A percentile compares a stretch with the other conserved stretches of the same genome.
phyloP scores from a whole-genome alignment of 1,140 invertebrate species.

The Cephus cinctus region DNA sequence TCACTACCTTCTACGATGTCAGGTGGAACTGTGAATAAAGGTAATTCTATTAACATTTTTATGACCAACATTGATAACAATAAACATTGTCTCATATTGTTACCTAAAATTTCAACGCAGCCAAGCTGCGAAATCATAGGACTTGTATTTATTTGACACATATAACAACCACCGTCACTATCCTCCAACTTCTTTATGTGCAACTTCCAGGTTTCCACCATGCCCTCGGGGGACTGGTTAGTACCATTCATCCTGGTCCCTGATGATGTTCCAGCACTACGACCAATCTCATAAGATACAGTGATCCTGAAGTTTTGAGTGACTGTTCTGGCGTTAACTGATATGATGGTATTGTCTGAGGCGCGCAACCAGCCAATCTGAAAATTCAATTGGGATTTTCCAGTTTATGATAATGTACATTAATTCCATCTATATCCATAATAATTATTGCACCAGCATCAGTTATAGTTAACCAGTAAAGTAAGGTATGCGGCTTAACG shows the following conservation, averaged over 20 bases:
- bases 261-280: slow-evolving; percentile 65
- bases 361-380: slow-evolving; percentile 91
- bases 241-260: slow-evolving; percentile 63
- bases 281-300: slow-evolving; percentile 76
- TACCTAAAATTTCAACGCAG: slow-evolving; percentile 72
- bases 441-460: no score
- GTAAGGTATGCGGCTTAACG: no score
- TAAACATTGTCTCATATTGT: no score
- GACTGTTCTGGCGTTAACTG: slow-evolving; percentile 81
- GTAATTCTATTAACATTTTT: slow-evolving; percentile 3
- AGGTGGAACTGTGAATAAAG: slow-evolving; percentile 63
- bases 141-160: slow-evolving; percentile 71
- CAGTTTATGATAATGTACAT: no score
- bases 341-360: slow-evolving; percentile 85
- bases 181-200: slow-evolving; percentile 66
- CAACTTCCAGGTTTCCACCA: slow-evolving; percentile 68
- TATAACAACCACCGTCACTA: slow-evolving; percentile 64
- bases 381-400: no score
- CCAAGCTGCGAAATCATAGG: slow-evolving; percentile 69
- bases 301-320: slow-evolving; percentile 82
- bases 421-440: no score
- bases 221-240: slow-evolving; percentile 61
- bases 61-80: no score
- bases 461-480: no score
- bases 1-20: slow-evolving; percentile 69